phyloP scores from a whole-genome alignment of 2,888 invertebrate genomes.

The Xanthia icteritia region DNA sequence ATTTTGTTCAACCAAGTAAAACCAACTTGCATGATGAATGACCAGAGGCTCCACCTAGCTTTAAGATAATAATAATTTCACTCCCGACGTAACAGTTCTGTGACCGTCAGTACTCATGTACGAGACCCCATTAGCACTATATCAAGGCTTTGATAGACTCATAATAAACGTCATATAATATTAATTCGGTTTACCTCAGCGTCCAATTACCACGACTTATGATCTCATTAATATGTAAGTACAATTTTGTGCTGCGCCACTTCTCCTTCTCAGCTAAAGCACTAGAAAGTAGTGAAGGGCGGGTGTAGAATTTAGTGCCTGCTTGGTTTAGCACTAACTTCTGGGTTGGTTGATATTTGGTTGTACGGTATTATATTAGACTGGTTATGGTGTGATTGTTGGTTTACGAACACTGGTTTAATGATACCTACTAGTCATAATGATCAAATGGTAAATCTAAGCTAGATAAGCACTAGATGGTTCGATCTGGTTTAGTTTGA shows the following conservation, averaged over 20 bases:
- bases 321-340: no score
- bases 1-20: not conserved
- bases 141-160: conserved; percentile 31
- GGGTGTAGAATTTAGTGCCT: no score
- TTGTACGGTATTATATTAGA: no score
- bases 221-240: not conserved
- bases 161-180: conserved; percentile 27
- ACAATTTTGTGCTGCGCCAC: not conserved
- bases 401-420: no score
- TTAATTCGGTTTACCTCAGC: conserved; percentile 15
- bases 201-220: not conserved
- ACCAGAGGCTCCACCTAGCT: no score
- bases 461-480: no score
- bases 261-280: not conserved
- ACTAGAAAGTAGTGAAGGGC: not conserved
- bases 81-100: conserved; percentile 23
- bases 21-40: not conserved
- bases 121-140: conserved; percentile 52
- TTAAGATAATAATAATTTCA: not conserved
- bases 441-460: no score
- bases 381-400: no score
- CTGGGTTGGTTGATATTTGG: no score
- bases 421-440: no score
- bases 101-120: conserved; percentile 25
- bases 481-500: no score